phyloP scores from a whole-genome alignment of 2,797 vertebrate species.

The Arrhamphus sclerolepis region DNA sequence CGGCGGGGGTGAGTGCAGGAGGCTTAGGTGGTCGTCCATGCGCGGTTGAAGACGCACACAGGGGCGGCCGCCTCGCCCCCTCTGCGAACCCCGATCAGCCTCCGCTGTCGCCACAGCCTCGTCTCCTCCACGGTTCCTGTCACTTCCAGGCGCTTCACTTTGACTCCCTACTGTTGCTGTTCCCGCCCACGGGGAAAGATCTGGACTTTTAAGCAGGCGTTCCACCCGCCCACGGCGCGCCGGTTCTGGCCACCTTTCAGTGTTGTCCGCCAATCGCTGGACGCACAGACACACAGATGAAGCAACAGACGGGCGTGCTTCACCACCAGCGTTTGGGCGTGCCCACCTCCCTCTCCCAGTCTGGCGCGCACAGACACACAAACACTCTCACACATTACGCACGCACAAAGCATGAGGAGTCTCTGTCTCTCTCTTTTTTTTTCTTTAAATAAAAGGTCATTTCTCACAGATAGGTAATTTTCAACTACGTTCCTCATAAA shows the following conservation, averaged over 20 bases:
- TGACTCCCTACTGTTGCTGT: conserved; percentile 71
- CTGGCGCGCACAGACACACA: conserved; percentile 19
- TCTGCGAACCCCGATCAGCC: conserved; percentile 75
- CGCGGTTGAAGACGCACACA: conserved; percentile 75
- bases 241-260: conserved; percentile 46
- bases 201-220: conserved; percentile 79
- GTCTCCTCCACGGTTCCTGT: conserved; percentile 55
- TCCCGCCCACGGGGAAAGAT: conserved; percentile 77
- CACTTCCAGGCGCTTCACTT: conserved; percentile 49
- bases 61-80: conserved; percentile 82
- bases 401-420: conserved; percentile 24
- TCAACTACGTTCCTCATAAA: conserved; percentile 40
- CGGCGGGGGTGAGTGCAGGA: conserved; percentile 89
- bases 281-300: conserved; percentile 65
- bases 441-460: conserved; percentile 69
- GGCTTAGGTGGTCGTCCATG: conserved; percentile 93
- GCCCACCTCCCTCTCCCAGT: conserved; percentile 49
- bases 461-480: conserved; percentile 47
- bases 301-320: conserved; percentile 77
- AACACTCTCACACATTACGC: conserved; percentile 2
- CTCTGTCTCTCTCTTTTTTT: too few species aligned
- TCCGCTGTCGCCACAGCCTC: conserved; percentile 73
- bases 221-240: conserved; percentile 76
- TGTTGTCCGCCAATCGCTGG: conserved; percentile 71
- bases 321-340: conserved; percentile 65